Percentiles rank a stretch among this genome's conserved stretches.
Evolutionary conservation across 1,140 invertebrate species (phyloP).

Genomic region (Atta colombica): DNA sequence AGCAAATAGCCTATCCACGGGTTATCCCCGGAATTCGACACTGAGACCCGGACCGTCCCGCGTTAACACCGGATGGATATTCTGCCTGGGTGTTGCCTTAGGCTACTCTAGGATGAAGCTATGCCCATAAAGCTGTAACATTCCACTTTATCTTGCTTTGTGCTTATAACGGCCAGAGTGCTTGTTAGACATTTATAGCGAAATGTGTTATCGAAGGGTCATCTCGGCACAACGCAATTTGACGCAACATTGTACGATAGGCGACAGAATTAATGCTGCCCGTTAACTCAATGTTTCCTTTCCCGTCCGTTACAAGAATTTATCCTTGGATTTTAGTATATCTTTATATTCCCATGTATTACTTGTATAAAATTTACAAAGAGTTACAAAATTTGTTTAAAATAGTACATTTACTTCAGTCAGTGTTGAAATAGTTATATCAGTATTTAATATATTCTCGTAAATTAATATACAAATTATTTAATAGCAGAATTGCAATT

Average conservation of each 20-base stretch:
- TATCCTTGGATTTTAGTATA: neutral
- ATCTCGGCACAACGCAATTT: neutral
- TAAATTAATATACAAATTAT: no score
- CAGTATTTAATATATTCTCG: no score
- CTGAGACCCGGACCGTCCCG: slow-evolving; percentile 28
- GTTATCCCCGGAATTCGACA: slow-evolving; percentile 71
- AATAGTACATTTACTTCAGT: no score
- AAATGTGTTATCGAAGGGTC: slow-evolving; percentile 42
- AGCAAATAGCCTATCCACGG: slow-evolving; percentile 61
- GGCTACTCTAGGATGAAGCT: slow-evolving; percentile 43
- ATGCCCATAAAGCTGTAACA: slow-evolving; percentile 56
- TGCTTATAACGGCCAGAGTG: slow-evolving; percentile 33
- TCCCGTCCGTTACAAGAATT: neutral
- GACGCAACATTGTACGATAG: neutral
- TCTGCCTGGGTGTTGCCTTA: slow-evolving; percentile 40
- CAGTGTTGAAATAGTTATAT: no score
- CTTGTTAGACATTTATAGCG: slow-evolving; percentile 50
- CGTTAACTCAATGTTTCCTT: slow-evolving; percentile 9
- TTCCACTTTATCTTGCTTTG: slow-evolving; percentile 63
- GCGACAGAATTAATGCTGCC: neutral
- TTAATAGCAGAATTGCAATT: no score
- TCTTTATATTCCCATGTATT: neutral
- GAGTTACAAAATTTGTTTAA: no score
- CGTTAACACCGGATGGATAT: slow-evolving; percentile 55
- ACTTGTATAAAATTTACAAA: neutral